Percentiles rank a stretch among this genome's conserved stretches.
These are phyloP conservation scores for human (Homo sapiens) DNA, from an alignment of 2,113 vertebrate genomes.

Conservation along the genomic window GRCh38 chrX:72709501-72710000, in stretches of 20 bases:
- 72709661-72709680: background rate
- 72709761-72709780: too few species aligned
- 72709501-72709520: constrained; percentile 32
- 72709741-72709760: background rate
- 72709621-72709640: background rate
- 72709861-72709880: too few species aligned
- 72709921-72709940: too few species aligned
- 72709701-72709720: constrained; percentile 44
- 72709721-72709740: background rate
- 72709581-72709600: background rate
- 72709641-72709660: constrained; percentile 3
- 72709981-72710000: too few species aligned
- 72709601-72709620: constrained; percentile 10
- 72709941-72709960: too few species aligned
- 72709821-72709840: too few species aligned
- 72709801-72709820: too few species aligned
- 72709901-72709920: too few species aligned
- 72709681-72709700: background rate
- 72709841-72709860: too few species aligned
- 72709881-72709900: too few species aligned
- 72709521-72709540: constrained; percentile 39
- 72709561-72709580: constrained; percentile 41
- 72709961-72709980: too few species aligned
- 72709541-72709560: background rate
- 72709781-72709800: too few species aligned